phyloP scores from a whole-genome alignment of 2,888 invertebrate species.

The Mesopsocus fuscifrons region DNA sequence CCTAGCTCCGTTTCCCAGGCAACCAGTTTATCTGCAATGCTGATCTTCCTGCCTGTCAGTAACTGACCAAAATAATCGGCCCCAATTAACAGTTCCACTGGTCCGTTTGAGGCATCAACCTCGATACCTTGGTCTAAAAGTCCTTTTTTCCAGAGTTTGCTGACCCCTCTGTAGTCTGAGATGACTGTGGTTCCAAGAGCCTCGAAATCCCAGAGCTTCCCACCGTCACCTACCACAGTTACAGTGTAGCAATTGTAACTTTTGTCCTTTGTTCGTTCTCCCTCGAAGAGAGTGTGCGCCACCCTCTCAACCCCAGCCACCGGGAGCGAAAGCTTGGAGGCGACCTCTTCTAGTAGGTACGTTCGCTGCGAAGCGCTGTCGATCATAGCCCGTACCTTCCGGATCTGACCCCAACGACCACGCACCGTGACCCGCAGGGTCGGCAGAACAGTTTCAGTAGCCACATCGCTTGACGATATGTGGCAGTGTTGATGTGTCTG shows the following conservation, averaged over 20 bases:
- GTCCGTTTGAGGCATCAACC: not conserved
- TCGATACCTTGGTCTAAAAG: not conserved
- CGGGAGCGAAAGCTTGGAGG: not conserved
- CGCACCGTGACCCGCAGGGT: not conserved
- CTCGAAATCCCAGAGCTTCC: not conserved
- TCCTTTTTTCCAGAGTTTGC: not conserved
- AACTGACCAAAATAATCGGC: not conserved
- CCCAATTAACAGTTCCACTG: not conserved
- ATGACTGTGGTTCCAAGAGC: not conserved
- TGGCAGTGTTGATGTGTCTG: not conserved
- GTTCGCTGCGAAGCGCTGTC: not conserved
- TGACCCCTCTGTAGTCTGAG: not conserved
- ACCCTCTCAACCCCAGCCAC: not conserved
- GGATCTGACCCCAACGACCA: not conserved
- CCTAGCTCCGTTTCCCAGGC: not conserved
- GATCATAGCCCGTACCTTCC: not conserved
- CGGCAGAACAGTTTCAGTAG: not conserved
- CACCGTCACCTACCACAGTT: not conserved
- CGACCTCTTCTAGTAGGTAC: not conserved
- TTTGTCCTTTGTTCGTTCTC: not conserved
- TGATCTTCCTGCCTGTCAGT: slow-evolving; percentile 2
- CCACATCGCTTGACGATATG: not conserved
- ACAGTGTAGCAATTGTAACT: not conserved
- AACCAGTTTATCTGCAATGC: not conserved
- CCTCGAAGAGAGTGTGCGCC: not conserved